Conservation (phyloP, 30 jellyfish, hydroid and myxozoan species). For the Mastigias papua region DNA sequence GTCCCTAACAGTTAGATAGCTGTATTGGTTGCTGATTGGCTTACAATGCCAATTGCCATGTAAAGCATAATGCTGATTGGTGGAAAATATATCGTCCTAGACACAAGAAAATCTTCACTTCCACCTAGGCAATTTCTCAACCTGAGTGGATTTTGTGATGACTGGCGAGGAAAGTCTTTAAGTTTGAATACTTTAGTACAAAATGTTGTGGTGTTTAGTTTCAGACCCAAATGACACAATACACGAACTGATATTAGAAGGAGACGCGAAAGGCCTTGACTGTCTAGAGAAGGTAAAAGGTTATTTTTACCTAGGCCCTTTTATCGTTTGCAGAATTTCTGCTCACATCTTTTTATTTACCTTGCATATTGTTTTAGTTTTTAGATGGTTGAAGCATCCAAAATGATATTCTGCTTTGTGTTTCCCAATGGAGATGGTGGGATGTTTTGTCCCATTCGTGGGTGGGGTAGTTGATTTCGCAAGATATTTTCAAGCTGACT, state of each 20-base stretch:
- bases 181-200: neutral
- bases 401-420: neutral
- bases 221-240: conserved; percentile 96
- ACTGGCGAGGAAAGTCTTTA: neutral
- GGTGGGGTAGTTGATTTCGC: neutral
- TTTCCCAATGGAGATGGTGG: neutral
- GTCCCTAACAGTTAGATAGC: neutral
- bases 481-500: neutral
- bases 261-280: conserved; percentile 87
- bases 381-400: too few species aligned
- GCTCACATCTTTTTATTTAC: neutral
- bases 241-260: conserved; percentile 90
- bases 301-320: neutral
- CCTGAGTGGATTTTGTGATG: neutral
- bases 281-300: conserved; percentile 86
- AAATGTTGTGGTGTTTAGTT: conserved; percentile 96
- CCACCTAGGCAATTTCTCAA: neutral
- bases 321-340: neutral
- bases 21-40: neutral
- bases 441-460: neutral
- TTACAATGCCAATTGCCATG: neutral
- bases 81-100: conserved; percentile 11
- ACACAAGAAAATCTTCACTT: neutral
- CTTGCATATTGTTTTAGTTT: neutral
- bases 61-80: conserved; percentile 7